Conservation (phyloP, 2,797 vertebrate species). For the Lycodopsis pacificus region DNA sequence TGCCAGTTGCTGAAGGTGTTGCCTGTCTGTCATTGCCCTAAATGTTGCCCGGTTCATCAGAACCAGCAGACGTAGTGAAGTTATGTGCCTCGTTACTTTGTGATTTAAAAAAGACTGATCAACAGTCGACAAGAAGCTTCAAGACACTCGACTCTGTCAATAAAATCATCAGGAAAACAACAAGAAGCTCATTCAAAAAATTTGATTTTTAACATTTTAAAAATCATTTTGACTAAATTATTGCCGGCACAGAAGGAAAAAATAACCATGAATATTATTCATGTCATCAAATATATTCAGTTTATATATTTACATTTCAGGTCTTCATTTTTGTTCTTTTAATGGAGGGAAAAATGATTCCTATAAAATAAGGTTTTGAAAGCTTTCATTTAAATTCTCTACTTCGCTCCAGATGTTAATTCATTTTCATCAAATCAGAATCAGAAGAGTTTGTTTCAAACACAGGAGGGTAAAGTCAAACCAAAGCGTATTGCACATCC, state of each 20-base stretch:
- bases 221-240: conserved; percentile 16
- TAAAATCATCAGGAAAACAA: conserved; percentile 10
- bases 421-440: not conserved
- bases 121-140: conserved; percentile 64
- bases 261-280: not conserved
- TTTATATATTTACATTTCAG: conserved; percentile 27
- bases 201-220: not conserved
- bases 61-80: not conserved
- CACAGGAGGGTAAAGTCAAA: conserved; percentile 1
- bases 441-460: not conserved
- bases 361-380: not conserved
- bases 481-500: conserved; percentile 48
- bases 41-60: not conserved
- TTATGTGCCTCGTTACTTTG: conserved; percentile 59
- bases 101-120: conserved; percentile 57
- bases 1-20: not conserved
- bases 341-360: not conserved
- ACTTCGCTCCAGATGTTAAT: not conserved
- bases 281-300: conserved; percentile 17
- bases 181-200: conserved; percentile 2
- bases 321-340: not conserved
- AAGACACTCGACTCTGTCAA: conserved; percentile 4
- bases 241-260: conserved; percentile 16
- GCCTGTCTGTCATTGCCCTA: not conserved
- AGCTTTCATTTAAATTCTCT: conserved; percentile 1